Evolutionary conservation across 1,140 invertebrate species (phyloP), one percentile per base, ranked within the genome.

Genomic region (Lamellibrachia luymesi): DNA sequence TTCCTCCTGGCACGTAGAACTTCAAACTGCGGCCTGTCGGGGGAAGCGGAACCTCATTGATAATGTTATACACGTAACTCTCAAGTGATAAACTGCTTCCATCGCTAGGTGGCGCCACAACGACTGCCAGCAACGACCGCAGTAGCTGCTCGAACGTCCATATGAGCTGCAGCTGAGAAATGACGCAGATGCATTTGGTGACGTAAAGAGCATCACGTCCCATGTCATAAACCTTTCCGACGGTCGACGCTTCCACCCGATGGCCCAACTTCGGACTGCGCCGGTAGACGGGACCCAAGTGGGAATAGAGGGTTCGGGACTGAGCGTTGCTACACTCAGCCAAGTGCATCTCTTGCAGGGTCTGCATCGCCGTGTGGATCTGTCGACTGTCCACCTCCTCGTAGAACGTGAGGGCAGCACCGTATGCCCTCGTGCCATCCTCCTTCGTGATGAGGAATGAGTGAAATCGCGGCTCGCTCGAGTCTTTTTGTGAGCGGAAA

Each of bases 371-470:
- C 94, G 97, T 98, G 96, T 98, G 98, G 94, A 99, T 99, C 96
- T 98, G 98, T 92, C 97, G 97, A 96, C 98, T 98, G 92, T 97
- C 97, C 94, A 99, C 98, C 97, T 99, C 98, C 97, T 99, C 99
- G 97, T 98, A 99, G 96, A 99, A 99, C 22, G 98, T 97, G 93
- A 98, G 97, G 94, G 98, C 98, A 95, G 98, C 99, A 89, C 99
- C 99, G 97, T 99, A 99, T 92, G 98, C 98, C 94, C 98, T 97
- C 94, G 98, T 98, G 91, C 99, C 99, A 97, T 99, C 98, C 97
- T 99, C 99, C 95, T 98, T 97, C 38, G 99, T 99, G 90, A 99
- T 98, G 10, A 99, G 97, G 97, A 99, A 99, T 91, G 98, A 98
- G 96, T 99, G 99, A 97, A 99, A 99, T 94, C 97, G 97, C 25